Evolutionary conservation across 2,888 invertebrate genomes (phyloP), one percentile per base, ranked within the genome.

Genomic region (Melipona bicolor): DNA sequence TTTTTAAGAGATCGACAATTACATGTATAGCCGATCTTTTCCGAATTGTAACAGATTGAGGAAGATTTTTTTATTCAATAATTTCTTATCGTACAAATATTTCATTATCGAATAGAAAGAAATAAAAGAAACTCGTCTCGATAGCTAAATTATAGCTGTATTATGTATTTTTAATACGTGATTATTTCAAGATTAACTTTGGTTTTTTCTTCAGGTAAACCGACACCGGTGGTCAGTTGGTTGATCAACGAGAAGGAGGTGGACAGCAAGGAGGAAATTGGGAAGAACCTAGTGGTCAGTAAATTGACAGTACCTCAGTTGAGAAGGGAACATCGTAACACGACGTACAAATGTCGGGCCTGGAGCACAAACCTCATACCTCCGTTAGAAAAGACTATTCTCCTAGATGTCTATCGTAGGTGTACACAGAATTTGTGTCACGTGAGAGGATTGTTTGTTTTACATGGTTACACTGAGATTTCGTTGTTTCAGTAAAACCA

Each of bases 281-380:
- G 96, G 83, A 96, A 96, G 52, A 97, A 97, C 93, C 97, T 98
- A 76, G 97, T 97, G 65, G 97, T 97, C 81, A 98, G 97, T 95
- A 96, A 97, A 81, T 95, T 98, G 90, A 97, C 97, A 93, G 96
- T 98, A 88, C 96, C 96, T 27, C 96, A 96, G 87, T 96, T 98
- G 77, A 96, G 96, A 88, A 95, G 98, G 88, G 96, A 96, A 84
- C 97, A 98, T 90, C 96, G 98, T 80, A 98, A 98, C 94, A 97
- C 97, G 62, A 97, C 97, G 54, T 98, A 97, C 95, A 97, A 97
- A 94, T 98, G 98, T 94, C 97, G 97, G 94, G 98, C 98, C 19
- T 97, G 97, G 80, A 98, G 98, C 94, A 98, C 98, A 67, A 97
- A 98, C 94, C 96, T 98, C 84, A 97, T 97, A 94, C 96, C 97